A percentile compares a stretch with the other conserved stretches of the same genome.
Conservation (phyloP, 2,797 vertebrate species). For the Choloepus didactylus region DNA sequence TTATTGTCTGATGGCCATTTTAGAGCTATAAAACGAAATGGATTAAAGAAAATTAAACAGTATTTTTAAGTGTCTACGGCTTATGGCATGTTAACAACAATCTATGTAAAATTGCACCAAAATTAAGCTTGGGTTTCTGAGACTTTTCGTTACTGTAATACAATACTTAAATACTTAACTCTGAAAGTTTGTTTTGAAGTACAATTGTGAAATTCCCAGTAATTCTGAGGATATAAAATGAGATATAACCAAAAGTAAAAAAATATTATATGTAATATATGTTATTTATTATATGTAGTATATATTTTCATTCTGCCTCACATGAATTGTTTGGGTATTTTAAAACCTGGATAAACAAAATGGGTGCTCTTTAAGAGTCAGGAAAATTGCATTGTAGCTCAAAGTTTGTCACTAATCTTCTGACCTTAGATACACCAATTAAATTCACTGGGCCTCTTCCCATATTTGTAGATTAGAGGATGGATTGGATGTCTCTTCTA, state of each 20-base stretch:
- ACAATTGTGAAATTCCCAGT: neutral
- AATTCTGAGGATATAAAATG: slow-evolving; percentile 7
- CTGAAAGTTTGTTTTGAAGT: slow-evolving; percentile 26
- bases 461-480: neutral
- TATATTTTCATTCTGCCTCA: neutral
- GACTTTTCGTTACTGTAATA: neutral
- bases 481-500: neutral
- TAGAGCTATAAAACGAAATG: slow-evolving; percentile 79
- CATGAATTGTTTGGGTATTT: neutral
- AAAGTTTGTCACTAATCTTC: neutral
- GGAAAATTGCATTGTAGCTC: neutral
- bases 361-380: slow-evolving; percentile 20
- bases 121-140: slow-evolving; percentile 65
- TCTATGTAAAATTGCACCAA: slow-evolving; percentile 67
- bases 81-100: slow-evolving; percentile 79
- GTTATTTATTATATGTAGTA: neutral
- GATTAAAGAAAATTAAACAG: slow-evolving; percentile 82
- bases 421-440: neutral
- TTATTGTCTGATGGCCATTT: slow-evolving; percentile 82
- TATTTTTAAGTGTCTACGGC: slow-evolving; percentile 81
- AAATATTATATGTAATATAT: neutral
- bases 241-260: neutral
- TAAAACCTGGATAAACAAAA: slow-evolving; percentile 16
- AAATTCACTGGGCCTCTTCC: neutral
- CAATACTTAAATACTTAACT: slow-evolving; percentile 16